Conservation (phyloP, 2,888 invertebrate species). For the Rhabditoides inermis region DNA sequence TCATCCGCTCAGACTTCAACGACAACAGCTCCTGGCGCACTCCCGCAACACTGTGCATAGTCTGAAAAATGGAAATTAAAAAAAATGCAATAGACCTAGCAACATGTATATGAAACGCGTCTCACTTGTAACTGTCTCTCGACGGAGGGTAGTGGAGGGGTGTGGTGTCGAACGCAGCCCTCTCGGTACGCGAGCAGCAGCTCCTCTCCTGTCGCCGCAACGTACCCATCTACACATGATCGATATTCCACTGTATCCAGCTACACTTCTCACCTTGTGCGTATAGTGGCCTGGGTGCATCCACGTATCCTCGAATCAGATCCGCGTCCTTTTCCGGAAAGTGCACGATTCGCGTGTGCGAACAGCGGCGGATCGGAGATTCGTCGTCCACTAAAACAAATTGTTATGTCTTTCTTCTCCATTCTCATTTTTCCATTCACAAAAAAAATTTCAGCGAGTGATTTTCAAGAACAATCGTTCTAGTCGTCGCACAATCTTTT, state of each 20-base stretch:
- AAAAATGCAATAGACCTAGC: background rate
- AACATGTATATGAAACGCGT: no score
- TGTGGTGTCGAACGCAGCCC: constrained; percentile 46
- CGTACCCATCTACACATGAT: background rate
- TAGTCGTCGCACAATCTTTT: no score
- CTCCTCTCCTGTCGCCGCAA: constrained; percentile 49
- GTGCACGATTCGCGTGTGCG: constrained; percentile 29
- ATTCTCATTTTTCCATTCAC: no score
- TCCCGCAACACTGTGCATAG: constrained; percentile 25
- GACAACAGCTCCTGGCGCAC: constrained; percentile 29
- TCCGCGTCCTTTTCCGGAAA: constrained; percentile 22
- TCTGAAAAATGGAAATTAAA: constrained; percentile 11
- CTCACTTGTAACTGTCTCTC: constrained; percentile 33
- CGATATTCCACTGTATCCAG: background rate
- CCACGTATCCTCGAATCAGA: constrained; percentile 24
- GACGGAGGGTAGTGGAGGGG: constrained; percentile 52
- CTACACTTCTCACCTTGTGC: background rate
- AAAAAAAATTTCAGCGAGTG: background rate
- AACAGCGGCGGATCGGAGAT: constrained; percentile 22
- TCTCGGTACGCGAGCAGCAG: constrained; percentile 64
- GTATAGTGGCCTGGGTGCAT: constrained; percentile 14
- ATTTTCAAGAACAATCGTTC: no score
- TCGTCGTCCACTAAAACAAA: no score
- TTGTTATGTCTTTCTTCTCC: no score
- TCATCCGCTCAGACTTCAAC: constrained; percentile 60